Conservation (phyloP, 2,888 invertebrate genomes). For the Serripes groenlandicus region DNA sequence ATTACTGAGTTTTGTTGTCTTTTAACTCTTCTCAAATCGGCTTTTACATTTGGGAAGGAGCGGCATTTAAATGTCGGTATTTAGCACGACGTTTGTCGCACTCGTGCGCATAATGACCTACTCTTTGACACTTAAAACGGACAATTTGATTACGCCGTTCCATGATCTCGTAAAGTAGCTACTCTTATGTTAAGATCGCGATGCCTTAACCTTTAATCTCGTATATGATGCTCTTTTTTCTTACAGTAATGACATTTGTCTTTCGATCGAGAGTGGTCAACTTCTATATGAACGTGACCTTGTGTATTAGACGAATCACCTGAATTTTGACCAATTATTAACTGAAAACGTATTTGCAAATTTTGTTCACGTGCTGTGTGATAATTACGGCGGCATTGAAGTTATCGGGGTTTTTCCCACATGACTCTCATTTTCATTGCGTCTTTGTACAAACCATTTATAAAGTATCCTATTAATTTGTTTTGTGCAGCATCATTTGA, state of each 20-base stretch:
- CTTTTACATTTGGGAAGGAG: slow-evolving; percentile 9
- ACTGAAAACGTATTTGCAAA: slow-evolving; percentile 34
- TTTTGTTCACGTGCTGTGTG: slow-evolving; percentile 37
- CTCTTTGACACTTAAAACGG: too few relatives aligned
- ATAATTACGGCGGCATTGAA: slow-evolving; percentile 23
- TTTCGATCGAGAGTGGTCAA: slow-evolving; percentile 12
- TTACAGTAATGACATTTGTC: slow-evolving; percentile 23
- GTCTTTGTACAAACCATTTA: slow-evolving; percentile 16
- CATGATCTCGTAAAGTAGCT: too few relatives aligned
- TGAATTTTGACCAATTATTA: slow-evolving; percentile 29
- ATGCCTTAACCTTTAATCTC: slow-evolving; percentile 9
- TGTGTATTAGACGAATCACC: background rate
- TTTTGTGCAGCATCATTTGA: slow-evolving; percentile 5
- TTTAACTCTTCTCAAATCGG: slow-evolving; percentile 13
- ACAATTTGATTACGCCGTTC: too few relatives aligned
- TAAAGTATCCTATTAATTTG: slow-evolving; percentile 34
- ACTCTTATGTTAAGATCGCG: background rate
- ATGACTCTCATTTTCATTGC: slow-evolving; percentile 41
- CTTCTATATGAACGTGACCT: slow-evolving; percentile 36
- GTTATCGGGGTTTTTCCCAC: slow-evolving; percentile 29
- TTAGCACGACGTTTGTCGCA: background rate
- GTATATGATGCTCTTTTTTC: slow-evolving; percentile 3
- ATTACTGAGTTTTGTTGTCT: slow-evolving; percentile 5
- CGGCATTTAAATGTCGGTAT: too few relatives aligned
- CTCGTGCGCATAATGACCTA: background rate